Evolutionary conservation across 2,888 invertebrate genomes (phyloP), one percentile per base, ranked within the genome.

Genomic region (Lasioglossum malachurum): DNA sequence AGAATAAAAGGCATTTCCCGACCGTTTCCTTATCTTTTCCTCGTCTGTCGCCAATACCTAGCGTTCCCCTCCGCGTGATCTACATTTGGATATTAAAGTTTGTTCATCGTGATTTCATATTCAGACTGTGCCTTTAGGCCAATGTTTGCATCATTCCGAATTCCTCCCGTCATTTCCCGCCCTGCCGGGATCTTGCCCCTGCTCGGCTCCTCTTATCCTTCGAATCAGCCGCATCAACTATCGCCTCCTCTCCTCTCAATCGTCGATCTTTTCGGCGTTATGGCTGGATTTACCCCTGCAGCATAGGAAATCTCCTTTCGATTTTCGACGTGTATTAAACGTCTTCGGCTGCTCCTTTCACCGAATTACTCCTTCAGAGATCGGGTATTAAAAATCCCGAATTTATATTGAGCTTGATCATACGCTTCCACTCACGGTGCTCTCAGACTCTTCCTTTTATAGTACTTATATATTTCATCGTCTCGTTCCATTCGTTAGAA

Each of bases 81-180:
- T 80, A 87, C 90, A 91, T 91, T 91, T 89, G 86, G 88, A 90
- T 92, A 92, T 92, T 91, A 91, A 90, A 92, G 92, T 90, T 92
- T 92, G 87, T 88, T 92, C 90, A 83, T 87, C 86, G 89, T 86
- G 88, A 89, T 88, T 90, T 92, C 87, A 92, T 92, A 91, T 89
- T 90, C 88, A 87, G 83, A 71, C 78, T 76, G 88, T 76, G 89
- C 89, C 89, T 87, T 83, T 87, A 80, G 85, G 87, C 86, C 88
- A 87, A 91, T 92, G 90, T 91, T 92, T 92, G 88, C 90, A 73
- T 88, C 86, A 91, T 91, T 90, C 73, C 83, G 88, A 83, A 87
- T 87, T 89, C 85, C 80, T 75, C 83, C 80, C 75, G 69, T 75
- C 67, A 35, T 35, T 35, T 35, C 35, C 67, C 79, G 46, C 44